These are phyloP conservation scores for Drosophila austrosaltans DNA, from an alignment of 2,888 invertebrate species.

Conservation along the genomic window DNA sequence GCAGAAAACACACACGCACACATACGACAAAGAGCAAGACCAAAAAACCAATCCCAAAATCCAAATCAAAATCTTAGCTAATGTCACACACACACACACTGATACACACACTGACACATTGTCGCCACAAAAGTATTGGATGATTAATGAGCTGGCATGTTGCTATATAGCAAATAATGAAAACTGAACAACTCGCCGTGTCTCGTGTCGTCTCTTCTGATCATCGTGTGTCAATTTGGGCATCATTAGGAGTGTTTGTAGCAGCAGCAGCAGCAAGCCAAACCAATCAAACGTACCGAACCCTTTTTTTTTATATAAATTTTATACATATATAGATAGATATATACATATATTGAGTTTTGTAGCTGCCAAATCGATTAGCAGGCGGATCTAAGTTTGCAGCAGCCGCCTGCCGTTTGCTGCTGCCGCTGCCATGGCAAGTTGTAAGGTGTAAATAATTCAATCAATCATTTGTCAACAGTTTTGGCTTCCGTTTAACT, in stretches of 20 bases:
- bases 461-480: constrained; percentile 79
- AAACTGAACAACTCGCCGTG: constrained; percentile 32
- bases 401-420: constrained; percentile 25
- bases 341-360: constrained; percentile 14
- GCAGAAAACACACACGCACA: background rate
- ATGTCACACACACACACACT: constrained; percentile 29
- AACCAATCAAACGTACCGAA: constrained; percentile 39
- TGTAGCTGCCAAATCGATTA: constrained; percentile 72
- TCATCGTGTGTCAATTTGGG: constrained; percentile 77
- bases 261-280: constrained; percentile 16
- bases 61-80: constrained; percentile 58
- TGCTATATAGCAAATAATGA: constrained; percentile 31
- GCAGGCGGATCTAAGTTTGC: constrained; percentile 78
- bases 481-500: constrained; percentile 73
- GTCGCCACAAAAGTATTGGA: constrained; percentile 72
- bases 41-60: constrained; percentile 49
- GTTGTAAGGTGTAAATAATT: constrained; percentile 78
- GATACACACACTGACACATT: constrained; percentile 59
- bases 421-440: constrained; percentile 48
- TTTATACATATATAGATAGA: background rate
- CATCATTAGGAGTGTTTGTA: constrained; percentile 70
- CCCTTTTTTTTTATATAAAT: constrained; percentile 60
- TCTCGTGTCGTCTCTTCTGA: constrained; percentile 72
- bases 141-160: constrained; percentile 68
- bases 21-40: constrained; percentile 59